Percentiles rank a stretch among this genome's conserved stretches.
Conservation (phyloP, 1,140 invertebrate genomes). For the Drosophila chauvacae region DNA sequence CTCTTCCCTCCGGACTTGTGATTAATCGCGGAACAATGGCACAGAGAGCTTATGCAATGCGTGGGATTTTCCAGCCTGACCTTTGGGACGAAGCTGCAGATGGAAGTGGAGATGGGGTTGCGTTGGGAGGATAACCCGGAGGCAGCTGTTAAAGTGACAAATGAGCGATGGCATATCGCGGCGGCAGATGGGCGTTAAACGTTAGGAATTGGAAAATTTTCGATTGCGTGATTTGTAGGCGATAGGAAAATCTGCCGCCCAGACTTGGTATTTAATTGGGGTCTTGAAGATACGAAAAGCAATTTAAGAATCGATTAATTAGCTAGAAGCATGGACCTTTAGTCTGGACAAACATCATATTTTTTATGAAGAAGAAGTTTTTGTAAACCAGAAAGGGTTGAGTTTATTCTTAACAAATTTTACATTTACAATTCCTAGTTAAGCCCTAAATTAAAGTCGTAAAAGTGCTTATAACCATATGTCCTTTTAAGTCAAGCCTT, state of each 20-base stretch:
- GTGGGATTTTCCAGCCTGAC: conserved; percentile 61
- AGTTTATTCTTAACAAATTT: no score
- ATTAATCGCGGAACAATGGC: conserved; percentile 62
- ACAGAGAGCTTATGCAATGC: conserved; percentile 65
- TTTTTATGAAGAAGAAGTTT: neutral
- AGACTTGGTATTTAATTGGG: neutral
- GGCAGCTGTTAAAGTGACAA: conserved; percentile 68
- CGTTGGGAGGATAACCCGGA: conserved; percentile 13
- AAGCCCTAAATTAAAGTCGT: neutral
- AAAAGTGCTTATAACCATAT: neutral
- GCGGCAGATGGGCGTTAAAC: conserved; percentile 47
- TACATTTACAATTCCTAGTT: no score
- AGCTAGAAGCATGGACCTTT: neutral
- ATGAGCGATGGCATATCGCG: conserved; percentile 70
- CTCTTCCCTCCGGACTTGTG: conserved; percentile 29
- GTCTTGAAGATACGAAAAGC: neutral
- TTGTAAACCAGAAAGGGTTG: no score
- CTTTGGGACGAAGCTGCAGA: conserved; percentile 41
- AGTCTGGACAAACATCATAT: neutral
- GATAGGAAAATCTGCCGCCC: neutral
- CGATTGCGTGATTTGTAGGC: conserved; percentile 2
- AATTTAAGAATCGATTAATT: neutral
- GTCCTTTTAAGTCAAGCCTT: conserved; percentile 21
- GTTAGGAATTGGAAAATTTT: conserved; percentile 21
- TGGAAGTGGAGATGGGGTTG: conserved; percentile 7